phyloP scores from a whole-genome alignment of 2,888 invertebrate species.

The Globia sparganii region DNA sequence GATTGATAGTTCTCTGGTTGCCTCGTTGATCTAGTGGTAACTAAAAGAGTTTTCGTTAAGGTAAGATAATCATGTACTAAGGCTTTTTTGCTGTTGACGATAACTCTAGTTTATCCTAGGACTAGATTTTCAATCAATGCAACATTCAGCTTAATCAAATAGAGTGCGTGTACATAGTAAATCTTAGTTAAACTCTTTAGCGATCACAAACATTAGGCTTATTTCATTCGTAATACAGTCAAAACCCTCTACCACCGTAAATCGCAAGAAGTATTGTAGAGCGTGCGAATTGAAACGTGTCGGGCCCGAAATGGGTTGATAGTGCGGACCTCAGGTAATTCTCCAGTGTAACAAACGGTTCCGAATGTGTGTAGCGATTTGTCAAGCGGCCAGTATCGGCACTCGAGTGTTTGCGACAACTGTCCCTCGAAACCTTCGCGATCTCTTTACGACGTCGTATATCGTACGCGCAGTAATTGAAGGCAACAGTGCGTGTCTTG shows the following conservation, averaged over 20 bases:
- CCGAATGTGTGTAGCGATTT: conserved; percentile 65
- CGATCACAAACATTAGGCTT: conserved; percentile 16
- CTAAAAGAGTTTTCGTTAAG: conserved; percentile 22
- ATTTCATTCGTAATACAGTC: conserved; percentile 18
- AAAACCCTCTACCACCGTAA: conserved; percentile 30
- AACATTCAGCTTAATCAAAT: conserved; percentile 15
- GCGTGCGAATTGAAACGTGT: conserved; percentile 59
- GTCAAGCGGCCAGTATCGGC: conserved; percentile 59
- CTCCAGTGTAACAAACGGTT: conserved; percentile 60
- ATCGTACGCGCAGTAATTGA: conserved; percentile 75
- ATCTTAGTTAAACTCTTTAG: conserved; percentile 3
- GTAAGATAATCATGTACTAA: conserved; percentile 28
- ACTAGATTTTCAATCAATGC: conserved; percentile 23
- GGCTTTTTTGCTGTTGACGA: conserved; percentile 27
- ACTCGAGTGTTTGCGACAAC: conserved; percentile 53
- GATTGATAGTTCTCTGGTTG: conserved; percentile 5
- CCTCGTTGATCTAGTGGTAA: conserved; percentile 36
- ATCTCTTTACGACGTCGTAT: conserved; percentile 75
- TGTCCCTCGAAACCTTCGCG: conserved; percentile 53
- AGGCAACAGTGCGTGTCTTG: conserved; percentile 77
- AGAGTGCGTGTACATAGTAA: conserved; percentile 11
- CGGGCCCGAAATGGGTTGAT: conserved; percentile 59
- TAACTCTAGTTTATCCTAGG: conserved; percentile 9
- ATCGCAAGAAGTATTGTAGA: conserved; percentile 58
- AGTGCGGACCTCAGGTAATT: conserved; percentile 59